phyloP scores from a whole-genome alignment of 2,113 vertebrate genomes.

The Corapipo altera region DNA sequence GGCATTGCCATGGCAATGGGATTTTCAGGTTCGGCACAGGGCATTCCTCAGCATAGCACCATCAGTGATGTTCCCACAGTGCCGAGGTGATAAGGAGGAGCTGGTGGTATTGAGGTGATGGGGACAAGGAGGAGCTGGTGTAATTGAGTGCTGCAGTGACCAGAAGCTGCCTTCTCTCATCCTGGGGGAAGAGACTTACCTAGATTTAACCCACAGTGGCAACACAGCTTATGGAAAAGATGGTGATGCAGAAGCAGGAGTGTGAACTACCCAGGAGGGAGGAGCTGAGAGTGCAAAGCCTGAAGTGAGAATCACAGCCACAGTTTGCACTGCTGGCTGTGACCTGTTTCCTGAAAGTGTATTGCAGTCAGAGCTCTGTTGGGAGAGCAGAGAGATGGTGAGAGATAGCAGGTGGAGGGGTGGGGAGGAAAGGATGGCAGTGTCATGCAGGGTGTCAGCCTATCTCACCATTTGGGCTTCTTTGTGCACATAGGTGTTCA shows the following conservation, averaged over 20 bases:
- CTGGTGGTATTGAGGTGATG: rapidly evolving
- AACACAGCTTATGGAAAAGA: background rate
- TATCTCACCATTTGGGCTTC: background rate
- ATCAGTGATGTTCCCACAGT: background rate
- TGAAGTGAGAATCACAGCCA: background rate
- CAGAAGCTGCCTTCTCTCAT: background rate
- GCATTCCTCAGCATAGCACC: background rate
- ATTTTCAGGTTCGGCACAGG: background rate
- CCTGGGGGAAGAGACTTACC: background rate
- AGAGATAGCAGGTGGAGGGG: conserved; percentile 2
- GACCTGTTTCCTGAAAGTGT: background rate
- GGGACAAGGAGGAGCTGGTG: background rate
- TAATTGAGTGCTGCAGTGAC: rapidly evolving
- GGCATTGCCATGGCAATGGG: background rate
- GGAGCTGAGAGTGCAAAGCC: background rate
- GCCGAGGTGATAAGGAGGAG: rapidly evolving
- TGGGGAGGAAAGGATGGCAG: background rate
- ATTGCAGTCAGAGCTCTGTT: background rate
- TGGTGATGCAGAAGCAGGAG: background rate
- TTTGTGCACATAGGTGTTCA: rapidly evolving
- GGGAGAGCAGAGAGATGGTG: background rate
- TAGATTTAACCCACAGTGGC: background rate
- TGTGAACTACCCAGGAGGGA: background rate
- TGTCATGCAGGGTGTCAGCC: rapidly evolving
- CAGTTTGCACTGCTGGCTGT: background rate